Evolutionary conservation across 2,888 invertebrate genomes (phyloP).

Genomic region (Spodoptera picta): DNA sequence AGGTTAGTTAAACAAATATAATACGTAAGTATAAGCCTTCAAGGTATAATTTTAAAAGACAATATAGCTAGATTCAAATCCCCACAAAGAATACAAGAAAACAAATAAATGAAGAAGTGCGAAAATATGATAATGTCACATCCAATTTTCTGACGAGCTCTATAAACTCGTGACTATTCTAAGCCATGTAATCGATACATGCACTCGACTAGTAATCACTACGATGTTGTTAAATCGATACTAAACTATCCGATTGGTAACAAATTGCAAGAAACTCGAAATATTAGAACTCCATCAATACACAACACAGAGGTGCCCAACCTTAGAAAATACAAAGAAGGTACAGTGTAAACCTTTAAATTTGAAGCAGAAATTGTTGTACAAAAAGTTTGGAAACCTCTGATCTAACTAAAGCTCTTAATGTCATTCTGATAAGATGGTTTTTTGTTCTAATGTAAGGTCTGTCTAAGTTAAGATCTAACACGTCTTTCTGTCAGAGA

Average conservation of each 20-base stretch:
- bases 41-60: too few species aligned
- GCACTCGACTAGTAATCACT: constrained; percentile 21
- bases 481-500: too few species aligned
- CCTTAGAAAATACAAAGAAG: too few species aligned
- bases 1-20: too few species aligned
- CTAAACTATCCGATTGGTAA: neutral
- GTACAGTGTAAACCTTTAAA: too few species aligned
- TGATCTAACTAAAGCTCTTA: too few species aligned
- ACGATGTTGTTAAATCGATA: constrained; percentile 8
- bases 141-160: constrained; percentile 14
- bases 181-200: constrained; percentile 16
- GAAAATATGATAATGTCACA: constrained; percentile 5
- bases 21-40: too few species aligned
- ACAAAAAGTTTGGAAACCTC: too few species aligned
- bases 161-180: constrained; percentile 4
- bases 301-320: too few species aligned
- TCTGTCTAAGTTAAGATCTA: neutral
- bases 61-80: neutral
- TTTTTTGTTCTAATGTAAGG: neutral
- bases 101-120: neutral
- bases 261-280: constrained; percentile 7
- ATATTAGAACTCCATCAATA: constrained; percentile 39
- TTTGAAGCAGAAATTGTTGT: too few species aligned
- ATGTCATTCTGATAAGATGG: too few species aligned
- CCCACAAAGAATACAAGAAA: constrained; percentile 1